Evolutionary conservation across 2,113 vertebrate species (phyloP).

Genomic region (Ivindomyrus marchei): DNA sequence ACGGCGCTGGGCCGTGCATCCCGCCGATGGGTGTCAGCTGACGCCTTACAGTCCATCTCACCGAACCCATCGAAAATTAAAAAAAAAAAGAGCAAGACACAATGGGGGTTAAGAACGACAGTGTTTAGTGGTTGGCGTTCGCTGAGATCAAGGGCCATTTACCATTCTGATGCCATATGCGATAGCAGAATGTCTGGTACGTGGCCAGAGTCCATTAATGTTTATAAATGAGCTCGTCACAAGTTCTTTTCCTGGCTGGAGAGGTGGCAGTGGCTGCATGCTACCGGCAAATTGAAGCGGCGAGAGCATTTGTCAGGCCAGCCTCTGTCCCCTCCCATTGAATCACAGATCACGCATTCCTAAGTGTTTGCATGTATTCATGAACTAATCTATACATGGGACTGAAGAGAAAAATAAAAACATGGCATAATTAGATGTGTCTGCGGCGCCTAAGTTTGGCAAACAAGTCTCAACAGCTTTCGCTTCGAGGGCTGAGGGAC

Average conservation of each 20-base stretch:
- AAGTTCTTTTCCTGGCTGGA: slow-evolving; percentile 13
- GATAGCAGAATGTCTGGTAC: slow-evolving; percentile 18
- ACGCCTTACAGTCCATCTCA: no score
- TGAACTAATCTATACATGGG: slow-evolving; percentile 9
- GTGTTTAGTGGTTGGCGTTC: background rate
- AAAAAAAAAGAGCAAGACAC: background rate
- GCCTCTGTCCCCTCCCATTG: background rate
- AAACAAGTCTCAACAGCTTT: background rate
- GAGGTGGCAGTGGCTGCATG: background rate
- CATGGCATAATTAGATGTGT: background rate
- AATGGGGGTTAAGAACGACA: background rate
- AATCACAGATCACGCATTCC: slow-evolving; percentile 1
- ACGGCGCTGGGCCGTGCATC: no score
- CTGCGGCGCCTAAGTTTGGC: background rate
- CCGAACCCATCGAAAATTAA: background rate
- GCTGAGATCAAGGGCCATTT: slow-evolving; percentile 2
- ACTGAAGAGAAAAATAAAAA: background rate
- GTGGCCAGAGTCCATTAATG: slow-evolving; percentile 21
- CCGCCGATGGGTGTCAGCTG: background rate
- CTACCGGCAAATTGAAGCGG: background rate
- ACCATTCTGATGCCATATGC: slow-evolving; percentile 16
- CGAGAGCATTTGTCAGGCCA: background rate
- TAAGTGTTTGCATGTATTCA: slow-evolving; percentile 10
- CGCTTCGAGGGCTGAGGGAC: background rate
- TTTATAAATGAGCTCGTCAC: slow-evolving; percentile 22